Evolutionary conservation across 2,797 vertebrate genomes (phyloP), one percentile per base, ranked within the genome.

Genomic region (Brotula barbata): DNA sequence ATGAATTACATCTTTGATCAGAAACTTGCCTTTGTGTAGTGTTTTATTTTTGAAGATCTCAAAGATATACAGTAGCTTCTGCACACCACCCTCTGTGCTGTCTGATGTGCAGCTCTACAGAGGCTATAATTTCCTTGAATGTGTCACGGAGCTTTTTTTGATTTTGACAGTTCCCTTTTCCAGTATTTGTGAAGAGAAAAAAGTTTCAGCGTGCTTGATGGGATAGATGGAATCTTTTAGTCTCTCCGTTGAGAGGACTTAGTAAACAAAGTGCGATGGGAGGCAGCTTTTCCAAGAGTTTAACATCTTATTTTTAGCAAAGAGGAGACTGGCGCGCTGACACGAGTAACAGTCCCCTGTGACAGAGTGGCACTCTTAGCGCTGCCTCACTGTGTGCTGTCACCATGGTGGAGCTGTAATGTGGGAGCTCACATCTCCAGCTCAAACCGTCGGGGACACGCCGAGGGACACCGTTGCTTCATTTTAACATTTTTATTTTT

Each of bases 291-390:
- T 54, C 3, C 1, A 56, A 52, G 64, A 52, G 55, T 80, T 87
- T 80, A 69, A 83, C 73, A 78, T 90, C 83, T 86, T 91, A 89
- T 91, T 91, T 90, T 89, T 88, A 89, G 84, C 64, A 15, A 19
- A n/a, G 49, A 57, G 64, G 39, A 55, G 62, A 56, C 59, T 48
- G 15, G 39, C 55, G 9, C 7, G 31, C 67, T 80, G 83, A 77
- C 86, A 80, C 61, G 80, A 75, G 77, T 62, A 71, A 66, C 45
- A 44, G 64, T 86, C 82, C 80, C 85, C 53, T 43, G 73, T 83
- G 85, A 85, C 51, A 37, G 69, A 74, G 78, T 69, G 73, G 80
- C 81, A 83, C 77, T 79, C 71, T 31, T 64, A 73, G 47, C 39
- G 42, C 74, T 63, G 78, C 74, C 56, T 78, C 67, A 23, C 80